Percentiles rank a stretch among this genome's conserved stretches.
Evolutionary conservation across 2,888 invertebrate genomes (phyloP).

Genomic region (Disparrhopalites patrizii): DNA sequence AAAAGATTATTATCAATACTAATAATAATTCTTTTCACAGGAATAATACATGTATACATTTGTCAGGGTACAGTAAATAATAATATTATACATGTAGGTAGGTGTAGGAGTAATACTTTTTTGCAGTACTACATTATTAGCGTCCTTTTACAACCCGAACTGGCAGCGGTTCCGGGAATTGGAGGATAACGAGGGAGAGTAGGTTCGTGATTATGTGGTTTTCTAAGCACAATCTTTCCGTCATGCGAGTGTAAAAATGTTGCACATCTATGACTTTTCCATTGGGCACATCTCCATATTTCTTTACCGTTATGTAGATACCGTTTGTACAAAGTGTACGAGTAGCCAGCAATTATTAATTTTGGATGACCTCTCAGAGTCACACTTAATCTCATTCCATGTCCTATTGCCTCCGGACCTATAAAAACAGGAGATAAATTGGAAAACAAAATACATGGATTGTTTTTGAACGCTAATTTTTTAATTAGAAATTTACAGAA

Average conservation of each 20-base stretch:
- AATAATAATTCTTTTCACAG: too few species aligned
- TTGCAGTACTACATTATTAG: too few species aligned
- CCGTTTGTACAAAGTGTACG: constrained; percentile 15
- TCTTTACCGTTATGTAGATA: background rate
- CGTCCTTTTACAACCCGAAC: too few species aligned
- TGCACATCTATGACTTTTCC: constrained; percentile 2
- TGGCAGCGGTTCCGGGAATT: too few species aligned
- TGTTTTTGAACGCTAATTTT: background rate
- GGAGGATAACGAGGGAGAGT: background rate
- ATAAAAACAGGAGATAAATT: constrained; percentile 12
- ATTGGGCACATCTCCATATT: constrained; percentile 12
- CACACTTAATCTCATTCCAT: constrained; percentile 14
- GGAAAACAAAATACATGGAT: constrained; percentile 5
- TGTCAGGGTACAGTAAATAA: too few species aligned
- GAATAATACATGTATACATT: too few species aligned
- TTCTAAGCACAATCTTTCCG: constrained; percentile 8
- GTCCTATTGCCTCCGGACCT: constrained; percentile 11
- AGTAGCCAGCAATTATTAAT: constrained; percentile 13
- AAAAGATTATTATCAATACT: too few species aligned
- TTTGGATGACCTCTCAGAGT: constrained; percentile 15
- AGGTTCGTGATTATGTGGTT: background rate
- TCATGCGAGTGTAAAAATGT: constrained; percentile 6
- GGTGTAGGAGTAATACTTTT: too few species aligned
- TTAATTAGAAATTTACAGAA: background rate
- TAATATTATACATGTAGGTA: too few species aligned